Percentiles rank a stretch among this genome's conserved stretches.
Evolutionary conservation across 2,113 vertebrate genomes (phyloP).

Genomic region (Pampusana beccarii): DNA sequence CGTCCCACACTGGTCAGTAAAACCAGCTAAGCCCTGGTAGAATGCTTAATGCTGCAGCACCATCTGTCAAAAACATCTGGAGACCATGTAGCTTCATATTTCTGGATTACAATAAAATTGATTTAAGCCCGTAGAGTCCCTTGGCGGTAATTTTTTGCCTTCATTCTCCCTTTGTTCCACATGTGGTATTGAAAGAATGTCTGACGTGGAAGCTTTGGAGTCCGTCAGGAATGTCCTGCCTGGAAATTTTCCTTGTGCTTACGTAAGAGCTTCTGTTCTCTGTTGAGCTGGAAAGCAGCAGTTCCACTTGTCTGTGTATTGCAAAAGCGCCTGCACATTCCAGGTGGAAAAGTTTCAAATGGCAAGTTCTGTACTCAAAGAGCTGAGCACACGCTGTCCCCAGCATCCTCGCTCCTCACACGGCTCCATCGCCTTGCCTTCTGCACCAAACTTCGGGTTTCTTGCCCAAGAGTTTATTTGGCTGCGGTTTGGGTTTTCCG

Average conservation of each 20-base stretch:
- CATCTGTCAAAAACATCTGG: constrained; percentile 34
- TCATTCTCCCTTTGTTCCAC: neutral
- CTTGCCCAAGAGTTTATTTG: neutral
- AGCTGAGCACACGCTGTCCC: neutral
- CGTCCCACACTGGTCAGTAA: neutral
- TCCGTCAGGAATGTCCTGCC: constrained; percentile 30
- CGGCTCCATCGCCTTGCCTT: neutral
- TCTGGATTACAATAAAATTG: neutral
- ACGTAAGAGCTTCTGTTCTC: neutral
- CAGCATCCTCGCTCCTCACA: neutral
- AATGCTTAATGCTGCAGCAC: neutral
- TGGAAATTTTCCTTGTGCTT: neutral
- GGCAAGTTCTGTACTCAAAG: neutral
- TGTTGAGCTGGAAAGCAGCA: neutral
- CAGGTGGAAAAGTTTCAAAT: neutral
- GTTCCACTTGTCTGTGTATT: neutral
- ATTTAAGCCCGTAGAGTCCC: neutral
- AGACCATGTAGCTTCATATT: neutral
- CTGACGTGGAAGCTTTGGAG: constrained; percentile 18
- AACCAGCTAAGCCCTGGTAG: neutral
- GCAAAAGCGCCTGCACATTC: neutral
- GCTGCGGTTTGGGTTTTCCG: neutral
- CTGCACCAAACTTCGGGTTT: neutral
- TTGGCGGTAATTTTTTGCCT: neutral
- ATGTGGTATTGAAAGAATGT: constrained; percentile 34